These are phyloP conservation scores for Crocidura indochinensis DNA, from an alignment of 2,797 vertebrate species.

Conservation along the genomic window DNA sequence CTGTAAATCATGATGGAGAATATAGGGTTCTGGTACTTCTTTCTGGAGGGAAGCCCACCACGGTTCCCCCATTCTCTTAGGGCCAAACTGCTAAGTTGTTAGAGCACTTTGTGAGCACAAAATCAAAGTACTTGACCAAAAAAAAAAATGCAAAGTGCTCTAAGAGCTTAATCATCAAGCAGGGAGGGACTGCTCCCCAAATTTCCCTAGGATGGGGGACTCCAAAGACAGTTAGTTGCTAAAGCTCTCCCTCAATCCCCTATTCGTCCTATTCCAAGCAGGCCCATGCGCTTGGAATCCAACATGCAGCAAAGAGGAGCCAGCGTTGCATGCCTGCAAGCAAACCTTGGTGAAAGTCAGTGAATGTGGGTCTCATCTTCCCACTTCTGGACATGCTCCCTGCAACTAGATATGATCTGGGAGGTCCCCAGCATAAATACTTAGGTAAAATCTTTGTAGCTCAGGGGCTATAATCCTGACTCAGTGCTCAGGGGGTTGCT, in stretches of 20 bases:
- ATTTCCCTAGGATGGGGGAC: not conserved
- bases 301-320: slow-evolving; percentile 2
- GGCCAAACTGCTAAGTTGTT: not conserved
- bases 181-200: not conserved
- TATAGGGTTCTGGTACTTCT: not conserved
- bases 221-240: not conserved
- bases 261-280: not conserved
- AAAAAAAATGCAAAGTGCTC: not conserved
- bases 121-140: too few relatives aligned
- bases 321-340: not conserved
- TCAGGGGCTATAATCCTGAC: too few relatives aligned
- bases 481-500: not conserved
- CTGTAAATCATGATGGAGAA: not conserved
- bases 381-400: not conserved
- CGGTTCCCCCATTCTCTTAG: not conserved
- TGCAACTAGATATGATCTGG: not conserved
- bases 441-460: too few relatives aligned
- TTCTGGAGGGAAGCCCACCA: not conserved
- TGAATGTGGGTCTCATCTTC: not conserved
- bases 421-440: not conserved
- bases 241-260: not conserved
- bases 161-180: not conserved
- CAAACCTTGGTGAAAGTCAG: not conserved
- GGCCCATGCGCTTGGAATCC: not conserved
- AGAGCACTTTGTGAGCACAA: too few relatives aligned